Conservation (phyloP, 2,888 invertebrate genomes). For the Noctua janthina region DNA sequence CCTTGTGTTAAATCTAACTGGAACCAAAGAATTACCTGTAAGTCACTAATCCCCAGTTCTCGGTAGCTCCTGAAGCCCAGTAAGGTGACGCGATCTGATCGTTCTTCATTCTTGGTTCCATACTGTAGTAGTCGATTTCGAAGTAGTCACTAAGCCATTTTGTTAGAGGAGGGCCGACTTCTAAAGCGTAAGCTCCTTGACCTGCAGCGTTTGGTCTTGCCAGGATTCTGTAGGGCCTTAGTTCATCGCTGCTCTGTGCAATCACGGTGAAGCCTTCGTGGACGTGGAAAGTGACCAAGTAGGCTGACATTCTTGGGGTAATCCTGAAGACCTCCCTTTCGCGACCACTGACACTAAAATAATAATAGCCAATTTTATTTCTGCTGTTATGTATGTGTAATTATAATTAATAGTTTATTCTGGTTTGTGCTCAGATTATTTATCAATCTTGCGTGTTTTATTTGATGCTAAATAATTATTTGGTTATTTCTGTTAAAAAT, state of each 20-base stretch:
- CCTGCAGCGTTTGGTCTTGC: conserved; percentile 82
- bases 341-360: conserved; percentile 78
- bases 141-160: conserved; percentile 84
- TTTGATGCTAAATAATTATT: background rate
- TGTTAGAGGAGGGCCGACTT: conserved; percentile 84
- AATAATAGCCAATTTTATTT: background rate
- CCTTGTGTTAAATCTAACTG: background rate
- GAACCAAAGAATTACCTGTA: conserved; percentile 78
- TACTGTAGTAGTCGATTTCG: conserved; percentile 81
- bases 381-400: background rate
- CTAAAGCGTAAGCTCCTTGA: conserved; percentile 85
- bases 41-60: conserved; percentile 88
- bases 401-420: background rate
- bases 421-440: background rate
- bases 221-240: conserved; percentile 81
- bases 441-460: background rate
- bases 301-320: conserved; percentile 95
- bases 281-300: conserved; percentile 94
- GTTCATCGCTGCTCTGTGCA: conserved; percentile 78
- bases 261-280: conserved; percentile 84
- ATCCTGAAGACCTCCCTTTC: conserved; percentile 86
- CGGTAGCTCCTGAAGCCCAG: conserved; percentile 88
- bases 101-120: conserved; percentile 83
- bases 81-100: conserved; percentile 87
- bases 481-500: background rate